A percentile compares a stretch with the other conserved stretches of the same genome.
Evolutionary conservation across 64 coral and sea anemone species (phyloP).

Genomic region (Montipora cactus): DNA sequence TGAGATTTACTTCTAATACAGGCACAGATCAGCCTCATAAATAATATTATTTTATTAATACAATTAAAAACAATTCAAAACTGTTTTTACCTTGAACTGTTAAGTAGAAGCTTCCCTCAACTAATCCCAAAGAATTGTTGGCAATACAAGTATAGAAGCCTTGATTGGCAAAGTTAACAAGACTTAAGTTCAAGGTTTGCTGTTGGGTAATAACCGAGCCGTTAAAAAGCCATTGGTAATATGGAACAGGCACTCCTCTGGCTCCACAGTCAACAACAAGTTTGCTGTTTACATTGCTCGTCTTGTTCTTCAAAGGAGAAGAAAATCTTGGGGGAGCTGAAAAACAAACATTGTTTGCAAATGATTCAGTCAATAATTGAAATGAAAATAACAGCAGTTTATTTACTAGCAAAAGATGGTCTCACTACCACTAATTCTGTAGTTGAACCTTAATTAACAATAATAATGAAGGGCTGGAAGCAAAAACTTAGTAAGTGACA

Average conservation of each 20-base stretch:
- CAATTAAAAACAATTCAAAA: no score
- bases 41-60: no score
- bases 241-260: conserved; percentile 53
- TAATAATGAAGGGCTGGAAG: no score
- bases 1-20: no score
- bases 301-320: conserved; percentile 49
- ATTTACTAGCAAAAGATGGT: no score
- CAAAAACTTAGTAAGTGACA: no score
- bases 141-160: conserved; percentile 78
- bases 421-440: no score
- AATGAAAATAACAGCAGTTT: no score
- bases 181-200: conserved; percentile 28
- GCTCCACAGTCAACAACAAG: conserved; percentile 65
- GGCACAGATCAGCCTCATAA: no score
- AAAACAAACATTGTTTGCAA: neutral
- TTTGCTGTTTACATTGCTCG: conserved; percentile 36
- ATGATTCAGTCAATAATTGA: no score
- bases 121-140: conserved; percentile 68
- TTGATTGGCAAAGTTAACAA: conserved; percentile 30
- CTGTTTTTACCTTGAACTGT: conserved; percentile 18
- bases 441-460: no score
- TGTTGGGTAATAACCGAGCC: conserved; percentile 4
- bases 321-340: conserved; percentile 76
- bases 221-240: conserved; percentile 67
- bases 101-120: conserved; percentile 25